Base-by-base conservation (phyloP, 2,797 vertebrate species). In the Tadarida brasiliensis region DNA sequence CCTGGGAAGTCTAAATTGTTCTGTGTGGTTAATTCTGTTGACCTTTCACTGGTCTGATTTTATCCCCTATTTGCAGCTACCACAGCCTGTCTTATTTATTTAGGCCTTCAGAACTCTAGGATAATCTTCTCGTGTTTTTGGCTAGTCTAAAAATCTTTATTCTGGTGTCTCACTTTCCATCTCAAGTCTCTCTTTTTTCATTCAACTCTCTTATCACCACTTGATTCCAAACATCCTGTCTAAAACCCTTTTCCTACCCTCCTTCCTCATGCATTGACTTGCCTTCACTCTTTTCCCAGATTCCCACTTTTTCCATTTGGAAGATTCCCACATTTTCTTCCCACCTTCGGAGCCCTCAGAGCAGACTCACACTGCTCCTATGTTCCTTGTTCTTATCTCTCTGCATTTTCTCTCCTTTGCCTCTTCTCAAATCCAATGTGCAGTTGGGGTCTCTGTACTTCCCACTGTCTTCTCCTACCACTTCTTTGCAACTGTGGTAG, bases 1-100 rank as follows among this genome's bases (percentile, higher is more conserved):
- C 47, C 73, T 92, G 83, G 65, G 47, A 87, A 91, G 80, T 68
- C 44, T 35, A 67, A n/a, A 85, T 86, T 96, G 80, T n/a, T 65
- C 14, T 65, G 30, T 76, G 74, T 67, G 59, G 76, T 94, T 84
- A 84, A 74, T 85, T 71, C 61, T 78, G 22, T 77, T 76, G 54
- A 70, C 39, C 20, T 83, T 33, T 59, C 11, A 81, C 28, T 4
- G 26, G 33, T 22, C 20, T 95, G 57, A 92, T 59, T 91, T 90
- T 85, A 61, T 73, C 7, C 19, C 14, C 20, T 84, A 8, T 33
- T 44, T 94, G 51, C 8, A 5, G 33, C 26, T 63, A 44, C 26
- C 33, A 33, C 5, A 49, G 51, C 9, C 59, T 54, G 1, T 33
- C 49, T 28, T 63, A 80, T 44, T 90, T 77, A 87, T 78, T 95